Conservation (phyloP, 2,797 vertebrate genomes). For the Tragelaphus oryx region DNA sequence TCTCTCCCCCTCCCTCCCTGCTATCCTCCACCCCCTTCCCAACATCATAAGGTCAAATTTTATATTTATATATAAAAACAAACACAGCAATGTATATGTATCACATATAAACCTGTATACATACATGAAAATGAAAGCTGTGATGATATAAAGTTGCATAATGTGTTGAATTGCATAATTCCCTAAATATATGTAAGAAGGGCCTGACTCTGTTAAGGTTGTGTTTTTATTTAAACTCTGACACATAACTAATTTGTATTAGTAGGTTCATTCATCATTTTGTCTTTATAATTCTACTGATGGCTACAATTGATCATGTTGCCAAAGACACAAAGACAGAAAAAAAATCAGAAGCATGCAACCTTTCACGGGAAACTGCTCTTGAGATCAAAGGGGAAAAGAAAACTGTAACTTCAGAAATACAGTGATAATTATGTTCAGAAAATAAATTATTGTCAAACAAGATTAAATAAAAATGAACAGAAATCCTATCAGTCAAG, state of each 20-base stretch:
- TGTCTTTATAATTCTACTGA: constrained; percentile 16
- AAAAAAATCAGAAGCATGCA: constrained; percentile 31
- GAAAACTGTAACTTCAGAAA: background rate
- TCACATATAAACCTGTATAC: background rate
- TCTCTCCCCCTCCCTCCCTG: too few species aligned
- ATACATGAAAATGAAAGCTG: background rate
- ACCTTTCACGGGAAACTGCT: background rate
- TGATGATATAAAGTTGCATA: background rate
- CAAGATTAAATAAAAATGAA: constrained; percentile 24
- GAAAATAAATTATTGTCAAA: constrained; percentile 49
- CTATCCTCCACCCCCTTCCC: background rate
- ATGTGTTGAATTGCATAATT: background rate
- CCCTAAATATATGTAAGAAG: background rate
- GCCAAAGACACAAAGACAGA: constrained; percentile 27
- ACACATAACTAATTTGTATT: background rate
- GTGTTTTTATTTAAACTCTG: constrained; percentile 16
- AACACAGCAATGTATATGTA: background rate
- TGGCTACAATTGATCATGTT: background rate
- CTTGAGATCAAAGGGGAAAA: background rate
- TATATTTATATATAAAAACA: constrained; percentile 13
- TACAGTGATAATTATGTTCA: constrained; percentile 20
- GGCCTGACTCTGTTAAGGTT: background rate
- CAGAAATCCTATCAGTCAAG: constrained; percentile 10
- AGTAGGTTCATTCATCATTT: background rate
- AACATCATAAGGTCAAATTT: background rate